phyloP scores from a whole-genome alignment of 1,140 invertebrate species.

The Diplogasteroides magnus region DNA sequence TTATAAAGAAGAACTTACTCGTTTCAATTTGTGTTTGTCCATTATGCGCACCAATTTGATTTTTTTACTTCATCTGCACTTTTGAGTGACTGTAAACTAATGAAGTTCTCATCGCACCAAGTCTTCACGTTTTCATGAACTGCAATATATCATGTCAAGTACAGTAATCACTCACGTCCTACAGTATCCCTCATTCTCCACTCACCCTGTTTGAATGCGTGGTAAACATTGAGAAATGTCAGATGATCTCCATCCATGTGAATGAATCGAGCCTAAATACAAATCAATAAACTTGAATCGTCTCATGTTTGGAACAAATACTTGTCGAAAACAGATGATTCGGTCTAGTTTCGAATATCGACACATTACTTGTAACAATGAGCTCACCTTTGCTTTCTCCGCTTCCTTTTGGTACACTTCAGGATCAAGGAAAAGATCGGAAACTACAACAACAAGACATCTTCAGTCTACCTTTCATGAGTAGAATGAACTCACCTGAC shows the following conservation, averaged over 20 bases:
- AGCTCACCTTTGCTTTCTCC: conserved; percentile 97
- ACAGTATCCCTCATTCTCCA: no score
- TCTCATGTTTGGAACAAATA: no score
- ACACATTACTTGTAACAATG: no score
- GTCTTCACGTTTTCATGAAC: conserved; percentile 78
- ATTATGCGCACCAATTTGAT: conserved; percentile 77
- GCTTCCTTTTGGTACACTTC: conserved; percentile 98
- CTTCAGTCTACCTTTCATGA: conserved; percentile 6
- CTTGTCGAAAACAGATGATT: no score
- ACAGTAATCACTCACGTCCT: not conserved
- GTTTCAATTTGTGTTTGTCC: conserved; percentile 84
- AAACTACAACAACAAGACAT: no score
- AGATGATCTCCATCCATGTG: conserved; percentile 99
- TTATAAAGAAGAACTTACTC: conserved; percentile 49
- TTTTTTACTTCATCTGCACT: conserved; percentile 79
- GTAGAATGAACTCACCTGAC: conserved; percentile 84
- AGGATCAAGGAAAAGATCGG: conserved; percentile 97
- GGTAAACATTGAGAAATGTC: conserved; percentile 86
- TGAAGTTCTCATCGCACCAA: conserved; percentile 99
- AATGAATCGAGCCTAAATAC: conserved; percentile 95
- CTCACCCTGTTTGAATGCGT: conserved; percentile 99
- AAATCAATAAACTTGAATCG: no score
- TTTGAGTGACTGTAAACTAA: conserved; percentile 95
- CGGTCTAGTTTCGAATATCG: no score
- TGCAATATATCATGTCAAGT: no score